Base-by-base conservation (phyloP, 2,113 vertebrate species). In the Fulica atra region DNA sequence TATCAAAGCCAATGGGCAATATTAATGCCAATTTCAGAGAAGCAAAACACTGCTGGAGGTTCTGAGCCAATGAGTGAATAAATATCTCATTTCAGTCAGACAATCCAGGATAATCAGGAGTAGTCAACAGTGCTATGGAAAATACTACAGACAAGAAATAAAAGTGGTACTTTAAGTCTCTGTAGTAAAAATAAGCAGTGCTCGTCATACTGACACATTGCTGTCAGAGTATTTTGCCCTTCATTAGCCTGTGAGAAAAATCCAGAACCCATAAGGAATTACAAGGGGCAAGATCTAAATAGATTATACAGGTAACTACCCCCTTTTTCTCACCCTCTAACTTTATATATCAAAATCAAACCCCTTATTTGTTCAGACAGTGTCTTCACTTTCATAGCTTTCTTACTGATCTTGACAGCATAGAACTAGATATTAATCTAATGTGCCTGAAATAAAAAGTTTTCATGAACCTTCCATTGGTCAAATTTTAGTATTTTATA, bases 1-100 rank as follows among this genome's bases (percentile, higher is more conserved):
- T 94, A 97, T 94, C 88, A 96, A 96, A 97, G 94, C 94, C 96
- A 97, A 88, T 87, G 88, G 92, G 92, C 84, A 93, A 92, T 85
- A 94, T 87, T 90, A 93, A 86, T 90, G 95, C 90, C 93, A 96
- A 65, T 94, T 97, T 94, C 61, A 59, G 79, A 78, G 79, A 91
- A 92, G 51, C 21, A 81, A 94, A 97, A 92, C 68, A 86, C 83
- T 92, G 76, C 74, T 93, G 63, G 68, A 89, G 38, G 54, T 94
- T 93, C 76, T 90, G 84, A 92, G 96, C 94, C 95, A 96, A 95
- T 3, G 1, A 91, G 66, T 33, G 8, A 94, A 95, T 88, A 95
- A 95, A 92, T 96, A 91, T 80, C 82, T 93, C 85, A 80, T 96
- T 96, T 95, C 61, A 82, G 63, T 89, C 70, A 90, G 87, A 93